These are phyloP conservation scores for Tenthredo distinguenda DNA, from an alignment of 2,888 invertebrate species.

Conservation along the genomic window DNA sequence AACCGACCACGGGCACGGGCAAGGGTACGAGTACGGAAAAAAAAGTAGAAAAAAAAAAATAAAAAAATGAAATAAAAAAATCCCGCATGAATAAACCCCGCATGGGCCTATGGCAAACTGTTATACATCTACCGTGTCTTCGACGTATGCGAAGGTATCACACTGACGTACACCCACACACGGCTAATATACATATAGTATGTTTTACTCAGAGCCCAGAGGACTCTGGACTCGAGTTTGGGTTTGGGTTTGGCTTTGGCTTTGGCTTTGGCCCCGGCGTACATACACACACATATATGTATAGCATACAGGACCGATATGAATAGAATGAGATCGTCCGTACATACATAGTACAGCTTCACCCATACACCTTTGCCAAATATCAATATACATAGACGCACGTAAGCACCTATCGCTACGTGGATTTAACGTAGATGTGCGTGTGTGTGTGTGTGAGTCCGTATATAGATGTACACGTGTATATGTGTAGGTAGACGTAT, in stretches of 20 bases:
- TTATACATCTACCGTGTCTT: not conserved
- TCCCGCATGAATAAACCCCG: slow-evolving; percentile 32
- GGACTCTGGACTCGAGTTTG: slow-evolving; percentile 11
- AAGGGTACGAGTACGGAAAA: not conserved
- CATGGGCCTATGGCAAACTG: slow-evolving; percentile 33
- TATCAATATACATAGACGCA: not conserved
- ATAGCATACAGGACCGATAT: not conserved
- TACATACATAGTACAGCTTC: not conserved
- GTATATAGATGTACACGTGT: not conserved
- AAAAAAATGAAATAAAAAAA: slow-evolving; percentile 14
- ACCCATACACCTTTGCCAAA: not conserved
- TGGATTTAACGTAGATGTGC: not conserved
- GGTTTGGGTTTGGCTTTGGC: not conserved
- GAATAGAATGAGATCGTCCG: slow-evolving; percentile 31
- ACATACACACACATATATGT: not conserved
- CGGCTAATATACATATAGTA: not conserved
- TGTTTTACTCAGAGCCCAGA: slow-evolving; percentile 10
- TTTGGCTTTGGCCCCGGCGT: not conserved
- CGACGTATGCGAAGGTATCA: not conserved
- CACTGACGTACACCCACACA: not conserved
- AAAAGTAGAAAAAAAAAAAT: not conserved
- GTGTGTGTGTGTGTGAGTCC: not conserved
- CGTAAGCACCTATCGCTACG: not conserved
- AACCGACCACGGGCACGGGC: slow-evolving; percentile 10
- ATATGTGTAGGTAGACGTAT: not conserved